Evolutionary conservation across 2,888 invertebrate genomes (phyloP).

Genomic region (Sarcophaga subvicina): DNA sequence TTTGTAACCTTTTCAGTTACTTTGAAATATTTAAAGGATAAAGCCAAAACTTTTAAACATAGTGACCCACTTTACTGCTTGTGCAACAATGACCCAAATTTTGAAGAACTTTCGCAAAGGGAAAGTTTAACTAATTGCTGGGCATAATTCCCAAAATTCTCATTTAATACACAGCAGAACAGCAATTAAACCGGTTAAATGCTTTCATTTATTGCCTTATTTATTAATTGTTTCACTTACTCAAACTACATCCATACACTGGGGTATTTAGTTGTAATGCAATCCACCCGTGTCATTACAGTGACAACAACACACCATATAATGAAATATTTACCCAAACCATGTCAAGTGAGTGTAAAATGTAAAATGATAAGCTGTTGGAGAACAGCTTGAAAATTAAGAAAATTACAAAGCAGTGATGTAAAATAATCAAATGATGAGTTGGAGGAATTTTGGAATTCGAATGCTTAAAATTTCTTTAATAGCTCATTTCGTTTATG

Average conservation of each 20-base stretch:
- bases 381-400: not conserved
- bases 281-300: not conserved
- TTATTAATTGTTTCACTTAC: slow-evolving; percentile 37
- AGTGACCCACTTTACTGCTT: too few relatives aligned
- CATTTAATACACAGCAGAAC: not conserved
- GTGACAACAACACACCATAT: not conserved
- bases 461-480: too few relatives aligned
- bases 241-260: not conserved
- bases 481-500: too few relatives aligned
- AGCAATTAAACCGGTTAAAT: slow-evolving; percentile 26
- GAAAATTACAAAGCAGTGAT: not conserved
- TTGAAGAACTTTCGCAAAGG: not conserved
- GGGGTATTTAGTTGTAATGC: not conserved
- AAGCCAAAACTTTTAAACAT: too few relatives aligned
- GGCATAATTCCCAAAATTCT: not conserved
- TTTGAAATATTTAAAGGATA: too few relatives aligned
- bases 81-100: too few relatives aligned
- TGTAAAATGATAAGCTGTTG: not conserved
- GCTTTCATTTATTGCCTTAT: slow-evolving; percentile 8
- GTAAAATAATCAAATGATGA: not conserved
- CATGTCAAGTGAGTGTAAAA: not conserved
- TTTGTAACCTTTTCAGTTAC: too few relatives aligned
- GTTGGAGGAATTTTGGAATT: not conserved
- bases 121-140: slow-evolving; percentile 24
- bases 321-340: not conserved